Base-by-base conservation (phyloP, 2,113 vertebrate species). In the Mus musculus region DNA sequence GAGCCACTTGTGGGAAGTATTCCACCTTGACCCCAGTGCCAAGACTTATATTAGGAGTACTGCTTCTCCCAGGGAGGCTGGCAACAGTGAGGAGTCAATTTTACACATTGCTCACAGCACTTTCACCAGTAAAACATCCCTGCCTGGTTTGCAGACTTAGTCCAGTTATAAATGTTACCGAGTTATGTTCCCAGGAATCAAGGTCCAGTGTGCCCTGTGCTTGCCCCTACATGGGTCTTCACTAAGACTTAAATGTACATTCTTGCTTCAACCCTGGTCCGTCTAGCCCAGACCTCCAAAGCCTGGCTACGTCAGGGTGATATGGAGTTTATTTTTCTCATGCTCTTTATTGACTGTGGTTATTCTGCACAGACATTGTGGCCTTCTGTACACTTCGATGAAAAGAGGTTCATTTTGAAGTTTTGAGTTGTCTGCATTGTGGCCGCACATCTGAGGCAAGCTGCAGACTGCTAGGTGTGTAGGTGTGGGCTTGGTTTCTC, bases 391-490 rank as follows among this genome's bases (percentile, higher is more conserved):
- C 56, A 95, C 89, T 95, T 46, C 73, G 93, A 73, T 93, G 91
- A 97, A 96, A 94, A 94, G 52, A 61, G 82, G 80, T 89, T 89
- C 89, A 24, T 84, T 87, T 87, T 88, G 81, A 91, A 97, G 82
- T 90, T 94, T 81, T 89, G 84, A 81, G 91, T 77, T 86, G 94
- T 97, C 95, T 94, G 46, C n/a, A 56, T 1, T 3, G 46, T 89
- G 30, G 95, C 95, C 65, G 75, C 76, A 91, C 97, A 95, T 96
- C 97, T 75, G 95, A 96, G 95, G 86, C 89, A 65, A 97, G 65
- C 96, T 94, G 78, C 97, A 96, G 92, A 94, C 54, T n/a, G 61
- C n/a, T 78, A 88, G 92, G 4, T 30, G 39, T 8, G 1, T 78
- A 88, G 92, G 4, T 30, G 39, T 8, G 1, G n/a, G 77, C 92